phyloP scores from a whole-genome alignment of 1,140 invertebrate genomes.

The Diprion similis region DNA sequence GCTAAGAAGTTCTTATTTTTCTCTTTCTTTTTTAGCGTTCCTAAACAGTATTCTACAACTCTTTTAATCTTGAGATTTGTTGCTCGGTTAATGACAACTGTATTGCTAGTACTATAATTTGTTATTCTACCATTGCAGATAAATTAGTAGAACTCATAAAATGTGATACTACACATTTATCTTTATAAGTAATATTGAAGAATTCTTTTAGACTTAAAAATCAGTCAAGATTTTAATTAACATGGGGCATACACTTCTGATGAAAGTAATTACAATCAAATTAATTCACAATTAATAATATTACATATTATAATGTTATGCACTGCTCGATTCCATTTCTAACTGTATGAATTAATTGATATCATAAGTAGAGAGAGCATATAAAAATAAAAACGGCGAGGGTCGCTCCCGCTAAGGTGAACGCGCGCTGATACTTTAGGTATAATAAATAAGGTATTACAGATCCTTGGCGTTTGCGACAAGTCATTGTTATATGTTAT shows the following conservation, averaged over 20 bases:
- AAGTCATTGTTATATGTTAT: neutral
- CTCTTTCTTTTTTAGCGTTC: too few species aligned
- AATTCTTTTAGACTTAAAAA: neutral
- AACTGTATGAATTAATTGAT: neutral
- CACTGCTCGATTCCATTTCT: neutral
- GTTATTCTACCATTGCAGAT: too few species aligned
- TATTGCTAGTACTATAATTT: too few species aligned
- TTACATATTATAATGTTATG: neutral
- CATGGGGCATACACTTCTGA: neutral
- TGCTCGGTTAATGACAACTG: too few species aligned
- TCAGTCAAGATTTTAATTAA: constrained; percentile 4
- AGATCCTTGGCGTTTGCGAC: neutral
- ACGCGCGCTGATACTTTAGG: neutral
- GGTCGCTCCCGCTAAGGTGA: neutral
- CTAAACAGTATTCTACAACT: too few species aligned
- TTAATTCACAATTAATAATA: neutral
- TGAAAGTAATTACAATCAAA: neutral
- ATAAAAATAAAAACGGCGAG: neutral
- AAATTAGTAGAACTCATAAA: too few species aligned
- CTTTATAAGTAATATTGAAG: neutral
- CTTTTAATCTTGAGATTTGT: too few species aligned
- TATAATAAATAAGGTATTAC: neutral
- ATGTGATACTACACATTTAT: too few species aligned
- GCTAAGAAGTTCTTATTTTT: too few species aligned
- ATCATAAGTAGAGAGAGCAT: neutral